Base-by-base conservation (phyloP, 1,140 invertebrate species). In the Lethrus apterus region DNA sequence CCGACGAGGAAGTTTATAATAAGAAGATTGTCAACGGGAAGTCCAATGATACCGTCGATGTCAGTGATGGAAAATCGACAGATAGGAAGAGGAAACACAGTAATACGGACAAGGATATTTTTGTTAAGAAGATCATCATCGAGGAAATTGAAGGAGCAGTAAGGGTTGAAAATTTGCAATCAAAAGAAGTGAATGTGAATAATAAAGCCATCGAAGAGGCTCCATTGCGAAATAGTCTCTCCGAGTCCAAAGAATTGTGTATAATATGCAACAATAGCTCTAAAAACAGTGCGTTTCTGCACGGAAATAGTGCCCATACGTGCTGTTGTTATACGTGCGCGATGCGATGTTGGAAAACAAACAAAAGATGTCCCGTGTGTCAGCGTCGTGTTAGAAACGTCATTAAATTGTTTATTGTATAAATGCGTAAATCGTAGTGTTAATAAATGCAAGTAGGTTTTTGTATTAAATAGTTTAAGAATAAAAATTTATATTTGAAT, bases 251-350 rank as follows among this genome's bases (percentile, higher is more conserved):
- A 29, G 71, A 75, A 46, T 51, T 70, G 56, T 83, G 80, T 59
- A 72, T 78, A 14, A 68, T 76, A 19, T 83, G 81, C 54, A 69
- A 70, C 3, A 57, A 64, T 0, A 70, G 70, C 18, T 78, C 78
- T 0, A 80, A 80, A 56, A 74, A 81, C 44, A 77, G 76, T 3
- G 72, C 77, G 9, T 83, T 83, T 55, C 71, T 80, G 2, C 80
- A 84, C 54, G 75, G 77, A 1, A 70, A 70, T 8, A 74, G 74
- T 30, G 73, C 70, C 0, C 81, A 84, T 51, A 74, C 78, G 21
- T 81, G 76, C 57, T 81, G 78, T 50, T 84, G 81, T 60, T 84
- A 82, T 56, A 73, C 70, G 45, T 84, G 81, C 56, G 77, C 79
- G 0, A 65, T 77, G 21, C 74, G 75, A 60, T 72, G 77, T 5